A percentile compares a stretch with the other conserved stretches of the same genome.
Evolutionary conservation across 2,113 vertebrate species (phyloP).

Genomic region (Ochotona princeps): DNA sequence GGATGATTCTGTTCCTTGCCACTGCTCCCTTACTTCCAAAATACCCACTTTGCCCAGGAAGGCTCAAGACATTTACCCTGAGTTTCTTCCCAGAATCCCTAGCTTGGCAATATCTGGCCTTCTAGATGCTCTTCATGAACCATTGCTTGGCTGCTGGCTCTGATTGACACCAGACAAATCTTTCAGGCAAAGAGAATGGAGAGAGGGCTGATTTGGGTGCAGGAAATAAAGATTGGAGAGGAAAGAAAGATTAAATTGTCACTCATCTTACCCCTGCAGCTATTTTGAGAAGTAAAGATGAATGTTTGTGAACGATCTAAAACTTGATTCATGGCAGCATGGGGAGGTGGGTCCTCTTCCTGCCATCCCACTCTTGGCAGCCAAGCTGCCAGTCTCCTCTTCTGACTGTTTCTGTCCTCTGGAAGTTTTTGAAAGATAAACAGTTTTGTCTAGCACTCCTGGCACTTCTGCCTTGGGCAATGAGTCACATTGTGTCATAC

Average conservation of each 20-base stretch:
- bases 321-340: slow-evolving; percentile 7
- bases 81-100: neutral
- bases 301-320: slow-evolving; percentile 44
- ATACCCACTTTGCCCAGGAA: neutral
- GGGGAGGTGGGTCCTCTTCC: slow-evolving; percentile 33
- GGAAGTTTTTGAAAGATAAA: slow-evolving; percentile 69
- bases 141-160: neutral
- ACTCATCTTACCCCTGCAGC: neutral
- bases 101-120: accelerated
- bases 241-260: slow-evolving; percentile 10
- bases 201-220: neutral
- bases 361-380: slow-evolving; percentile 44
- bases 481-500: neutral
- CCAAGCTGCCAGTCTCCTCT: neutral
- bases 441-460: neutral
- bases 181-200: neutral
- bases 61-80: neutral
- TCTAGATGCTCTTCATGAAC: neutral
- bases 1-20: neutral
- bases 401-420: slow-evolving; percentile 59
- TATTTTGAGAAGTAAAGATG: slow-evolving; percentile 35
- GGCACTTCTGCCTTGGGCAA: neutral
- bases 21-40: neutral
- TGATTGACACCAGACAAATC: neutral
- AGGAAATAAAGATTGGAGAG: slow-evolving; percentile 7